These are phyloP conservation scores for Cosmorhoe ocellata DNA, from an alignment of 2,888 invertebrate species.

Conservation along the genomic window DNA sequence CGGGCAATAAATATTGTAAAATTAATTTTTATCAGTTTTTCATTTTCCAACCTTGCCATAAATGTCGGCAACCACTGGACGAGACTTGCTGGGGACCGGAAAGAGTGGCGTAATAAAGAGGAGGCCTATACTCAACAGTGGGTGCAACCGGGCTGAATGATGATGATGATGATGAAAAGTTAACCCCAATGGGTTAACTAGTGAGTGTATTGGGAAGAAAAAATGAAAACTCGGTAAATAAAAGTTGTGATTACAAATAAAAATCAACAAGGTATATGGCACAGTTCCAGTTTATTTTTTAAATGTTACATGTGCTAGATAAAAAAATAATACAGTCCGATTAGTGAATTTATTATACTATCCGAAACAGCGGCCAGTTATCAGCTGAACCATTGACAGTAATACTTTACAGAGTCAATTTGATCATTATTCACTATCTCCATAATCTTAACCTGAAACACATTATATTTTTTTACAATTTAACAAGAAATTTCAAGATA, in stretches of 20 bases:
- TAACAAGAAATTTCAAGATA: slow-evolving; percentile 68
- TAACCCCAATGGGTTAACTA: too few relatives aligned
- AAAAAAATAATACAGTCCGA: slow-evolving; percentile 82
- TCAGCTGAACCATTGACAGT: slow-evolving; percentile 34
- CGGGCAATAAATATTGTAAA: too few relatives aligned
- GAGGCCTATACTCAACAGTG: too few relatives aligned
- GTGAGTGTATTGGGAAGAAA: too few relatives aligned
- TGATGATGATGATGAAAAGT: too few relatives aligned
- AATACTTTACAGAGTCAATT: slow-evolving; percentile 42
- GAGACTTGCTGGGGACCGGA: too few relatives aligned
- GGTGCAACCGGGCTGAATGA: too few relatives aligned
- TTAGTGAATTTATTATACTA: slow-evolving; percentile 71
- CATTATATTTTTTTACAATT: slow-evolving; percentile 66
- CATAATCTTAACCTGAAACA: slow-evolving; percentile 65
- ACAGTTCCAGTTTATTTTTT: slow-evolving; percentile 81
- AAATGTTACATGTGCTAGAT: slow-evolving; percentile 79
- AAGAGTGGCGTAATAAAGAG: too few relatives aligned
- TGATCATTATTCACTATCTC: slow-evolving; percentile 40
- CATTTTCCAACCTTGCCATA: too few relatives aligned
- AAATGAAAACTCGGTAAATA: too few relatives aligned
- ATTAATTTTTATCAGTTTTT: too few relatives aligned
- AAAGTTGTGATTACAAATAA: slow-evolving; percentile 29
- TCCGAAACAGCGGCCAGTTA: slow-evolving; percentile 36
- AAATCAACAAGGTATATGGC: slow-evolving; percentile 68
- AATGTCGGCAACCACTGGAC: too few relatives aligned